phyloP scores from a whole-genome alignment of 1,140 invertebrate genomes.

The Propsilocerus akamusi region DNA sequence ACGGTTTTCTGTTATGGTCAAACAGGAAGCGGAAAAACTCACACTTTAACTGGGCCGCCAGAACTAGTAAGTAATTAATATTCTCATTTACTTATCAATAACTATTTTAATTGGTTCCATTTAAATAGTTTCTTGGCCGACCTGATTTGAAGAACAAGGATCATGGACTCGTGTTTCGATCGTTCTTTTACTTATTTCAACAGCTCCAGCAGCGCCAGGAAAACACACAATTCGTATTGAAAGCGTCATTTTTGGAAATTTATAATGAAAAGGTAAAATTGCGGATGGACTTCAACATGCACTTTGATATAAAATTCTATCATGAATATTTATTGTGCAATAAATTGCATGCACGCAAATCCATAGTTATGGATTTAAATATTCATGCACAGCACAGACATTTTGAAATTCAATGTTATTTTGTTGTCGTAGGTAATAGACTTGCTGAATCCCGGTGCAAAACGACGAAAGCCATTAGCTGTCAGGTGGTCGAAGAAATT shows the following conservation, averaged over 20 bases:
- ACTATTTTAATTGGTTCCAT: slow-evolving; percentile 4
- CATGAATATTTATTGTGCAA: slow-evolving; percentile 14
- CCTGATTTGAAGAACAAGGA: slow-evolving; percentile 29
- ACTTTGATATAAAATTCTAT: slow-evolving; percentile 4
- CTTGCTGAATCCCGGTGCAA: slow-evolving; percentile 72
- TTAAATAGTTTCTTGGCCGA: slow-evolving; percentile 16
- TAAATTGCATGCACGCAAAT: slow-evolving; percentile 9
- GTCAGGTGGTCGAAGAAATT: slow-evolving; percentile 85
- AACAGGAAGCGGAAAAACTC: slow-evolving; percentile 92
- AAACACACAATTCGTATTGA: slow-evolving; percentile 59
- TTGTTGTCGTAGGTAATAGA: slow-evolving; percentile 62
- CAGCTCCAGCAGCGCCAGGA: slow-evolving; percentile 54
- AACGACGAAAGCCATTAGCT: slow-evolving; percentile 52
- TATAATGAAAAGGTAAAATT: slow-evolving; percentile 89
- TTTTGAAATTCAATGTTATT: slow-evolving; percentile 1
- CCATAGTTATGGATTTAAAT: not conserved
- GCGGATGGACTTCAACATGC: not conserved
- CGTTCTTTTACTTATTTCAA: slow-evolving; percentile 80
- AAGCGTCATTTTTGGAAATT: slow-evolving; percentile 87
- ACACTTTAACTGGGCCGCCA: slow-evolving; percentile 83
- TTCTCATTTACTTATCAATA: not conserved
- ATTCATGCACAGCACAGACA: not conserved
- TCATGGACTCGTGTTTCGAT: slow-evolving; percentile 72
- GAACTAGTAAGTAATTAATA: slow-evolving; percentile 39
- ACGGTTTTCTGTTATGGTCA: slow-evolving; percentile 94